Evolutionary conservation across 2,888 invertebrate species (phyloP), one percentile per base, ranked within the genome.

Genomic region (Helleia helle): DNA sequence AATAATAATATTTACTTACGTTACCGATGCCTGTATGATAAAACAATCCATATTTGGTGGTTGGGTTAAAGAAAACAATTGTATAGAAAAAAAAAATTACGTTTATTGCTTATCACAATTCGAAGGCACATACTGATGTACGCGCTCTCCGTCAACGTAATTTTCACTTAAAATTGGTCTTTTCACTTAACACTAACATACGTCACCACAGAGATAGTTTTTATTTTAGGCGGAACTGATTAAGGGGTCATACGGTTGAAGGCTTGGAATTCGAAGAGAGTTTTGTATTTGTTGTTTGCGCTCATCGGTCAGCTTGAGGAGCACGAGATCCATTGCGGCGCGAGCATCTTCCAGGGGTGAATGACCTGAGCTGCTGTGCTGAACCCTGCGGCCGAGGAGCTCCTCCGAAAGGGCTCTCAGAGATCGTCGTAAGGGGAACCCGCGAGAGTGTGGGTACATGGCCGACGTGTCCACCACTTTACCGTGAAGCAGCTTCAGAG

Each of bases 261-360:
- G 57, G 47, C 75, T 59, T 17, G 71, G 60, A 24, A 69, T 54
- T 52, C 70, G 73, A 44, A 22, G 3, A 8, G 22, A 18, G 11
- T 34, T 34, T 22, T 18, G 22, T 18, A 60, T 61, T 42, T 34
- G 18, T 12, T 34, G 18, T 8, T 22, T 18, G 34, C 71, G 65
- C 47, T 79, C 75, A 43, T 70, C 58, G 43, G 73, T 64, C 28
- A 95, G 86, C 66, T 91, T 91, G 79, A 90, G 90, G 41, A 96
- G 81, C 86, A 97, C 94, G 37, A 99, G 83, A 60, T 98, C 94
- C 81, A 98, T 89, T 52, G 95, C 95, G 7, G 95, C 91, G 25
- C 89, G 86, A 1, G 99, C 96, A 71, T 99, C 99, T 73, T 99
- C 99, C 43, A 91, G 87, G 49, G 96, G 95, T 72, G 96, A 94